Base-by-base conservation (phyloP, 2,888 invertebrate species). In the Lumbricus terrestris region DNA sequence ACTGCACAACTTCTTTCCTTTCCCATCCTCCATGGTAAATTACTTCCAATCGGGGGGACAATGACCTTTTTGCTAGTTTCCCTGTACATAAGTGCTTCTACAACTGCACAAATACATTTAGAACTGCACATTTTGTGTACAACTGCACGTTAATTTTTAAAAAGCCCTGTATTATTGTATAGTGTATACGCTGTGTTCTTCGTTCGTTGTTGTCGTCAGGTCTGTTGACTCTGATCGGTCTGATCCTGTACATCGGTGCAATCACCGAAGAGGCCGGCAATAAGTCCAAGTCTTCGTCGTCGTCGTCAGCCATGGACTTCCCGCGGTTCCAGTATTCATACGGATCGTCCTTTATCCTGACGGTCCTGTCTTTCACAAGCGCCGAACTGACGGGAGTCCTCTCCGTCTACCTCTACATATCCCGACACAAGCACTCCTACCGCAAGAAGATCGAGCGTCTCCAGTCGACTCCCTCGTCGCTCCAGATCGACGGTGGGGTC, bases 231-330 rank as follows among this genome's bases (percentile, higher is more conserved):
- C 91, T 95, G 88, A 94, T 95, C 83, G 95, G 95, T 83, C 94
- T 95, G 69, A 95, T 95, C 82, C 93, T 95, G 13, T 95, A 94
- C 92, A 95, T 95, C 88, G 95, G 95, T 91, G 94, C 94, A 92
- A 95, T 95, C 88, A 95, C 95, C 69, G 94, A 94, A 89, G 95
- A 94, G 92, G 94, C 94, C 4, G 94, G 94, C 11, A 94, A 94
- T 92, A 89, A 85, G 29, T 89, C 89, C 34, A 89, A 89, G 42
- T 34, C 85, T 18, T 94, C 94, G 91, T 93, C 94, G 18, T 92
- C 93, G 91, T 93, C 93, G 91, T 93, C 93, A 29, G 82, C 91
- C 18, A 91, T 94, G 90, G 94, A 94, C 69, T 93, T 94, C 88
- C 93, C 94, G 23, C 93, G 93, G 90, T 95, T 95, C 92, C 89